Percentiles rank a stretch among this genome's conserved stretches.
These are phyloP conservation scores for Scomber scombrus DNA, from an alignment of 2,113 vertebrate species.

Conservation along the genomic window DNA sequence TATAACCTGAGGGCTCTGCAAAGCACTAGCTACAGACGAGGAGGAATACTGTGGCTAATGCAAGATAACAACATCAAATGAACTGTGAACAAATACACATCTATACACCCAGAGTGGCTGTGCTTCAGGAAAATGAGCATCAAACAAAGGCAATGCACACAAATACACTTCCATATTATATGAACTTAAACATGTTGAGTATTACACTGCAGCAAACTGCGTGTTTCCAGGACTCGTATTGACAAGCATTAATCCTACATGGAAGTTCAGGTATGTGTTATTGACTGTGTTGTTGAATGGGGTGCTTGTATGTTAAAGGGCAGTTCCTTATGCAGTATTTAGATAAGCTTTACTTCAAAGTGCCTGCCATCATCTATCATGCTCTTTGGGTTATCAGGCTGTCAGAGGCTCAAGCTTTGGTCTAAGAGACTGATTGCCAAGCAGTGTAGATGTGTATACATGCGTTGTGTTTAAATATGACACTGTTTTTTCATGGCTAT, in stretches of 20 bases:
- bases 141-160: constrained; percentile 41
- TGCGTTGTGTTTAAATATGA: constrained; percentile 69
- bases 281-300: constrained; percentile 70
- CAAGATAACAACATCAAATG: constrained; percentile 82
- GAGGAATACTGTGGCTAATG: constrained; percentile 78
- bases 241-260: constrained; percentile 67
- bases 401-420: constrained; percentile 43
- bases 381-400: constrained; percentile 68
- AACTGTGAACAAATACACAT: constrained; percentile 74
- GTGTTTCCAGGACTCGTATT: constrained; percentile 52
- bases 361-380: constrained; percentile 70
- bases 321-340: constrained; percentile 68
- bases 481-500: constrained; percentile 70
- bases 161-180: constrained; percentile 38
- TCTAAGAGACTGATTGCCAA: constrained; percentile 54
- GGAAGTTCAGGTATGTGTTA: constrained; percentile 76
- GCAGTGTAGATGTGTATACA: constrained; percentile 48
- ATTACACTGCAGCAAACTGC: constrained; percentile 31
- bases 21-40: constrained; percentile 63
- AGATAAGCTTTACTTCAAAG: constrained; percentile 79
- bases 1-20: constrained; percentile 77
- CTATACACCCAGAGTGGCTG: constrained; percentile 43
- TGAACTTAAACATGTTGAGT: constrained; percentile 38
- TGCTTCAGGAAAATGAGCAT: constrained; percentile 58
- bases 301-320: constrained; percentile 69